Base-by-base conservation (phyloP, 2,888 invertebrate genomes). In the Plebejus argus region DNA sequence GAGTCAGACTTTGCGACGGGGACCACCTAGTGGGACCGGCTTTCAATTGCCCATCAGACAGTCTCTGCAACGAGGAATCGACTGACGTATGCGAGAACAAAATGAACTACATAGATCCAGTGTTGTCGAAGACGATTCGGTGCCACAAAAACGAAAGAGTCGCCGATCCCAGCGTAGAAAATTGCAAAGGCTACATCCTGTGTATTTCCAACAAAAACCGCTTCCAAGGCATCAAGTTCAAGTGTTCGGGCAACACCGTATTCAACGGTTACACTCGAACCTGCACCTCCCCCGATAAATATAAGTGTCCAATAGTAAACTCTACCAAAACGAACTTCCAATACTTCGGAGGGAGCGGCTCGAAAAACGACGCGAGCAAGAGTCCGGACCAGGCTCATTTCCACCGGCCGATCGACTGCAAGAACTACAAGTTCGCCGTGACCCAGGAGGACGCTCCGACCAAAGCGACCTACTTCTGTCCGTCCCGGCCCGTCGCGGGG, bases 171-270 rank as follows among this genome's bases (percentile, higher is more conserved):
- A 90, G 84, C 77, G 90, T 93, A 0, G 88, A 91, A 0, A 89
- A 87, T 4, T 94, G 94, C 83, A 94, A 94, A 83, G 93, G 93
- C 8, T 94, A 94, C 81, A 93, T 94, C 66, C 84, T 94, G 0
- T 94, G 94, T 81, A 90, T 94, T 33, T 88, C 91, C 0, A 93
- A 91, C 80, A 91, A 89, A 79, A 89, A 88, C 78, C 89, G 90
- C 56, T 92, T 92, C 81, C 92, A 93, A 85, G 92, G 91, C 20
- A 91, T 93, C 76, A 93, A 92, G 78, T 94, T 93, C 81, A 90
- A 91, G 80, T 94, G 94, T 79, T 87, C 91, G 0, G 94, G 93
- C 0, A 88, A 87, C 49, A 94, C 94, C 0, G 83, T 94, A 33
- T 94, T 94, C 80, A 93, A 93, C 78, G 92, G 92, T 0, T 88